Conservation (phyloP, 2,888 invertebrate species). For the Drosophila formosana region DNA sequence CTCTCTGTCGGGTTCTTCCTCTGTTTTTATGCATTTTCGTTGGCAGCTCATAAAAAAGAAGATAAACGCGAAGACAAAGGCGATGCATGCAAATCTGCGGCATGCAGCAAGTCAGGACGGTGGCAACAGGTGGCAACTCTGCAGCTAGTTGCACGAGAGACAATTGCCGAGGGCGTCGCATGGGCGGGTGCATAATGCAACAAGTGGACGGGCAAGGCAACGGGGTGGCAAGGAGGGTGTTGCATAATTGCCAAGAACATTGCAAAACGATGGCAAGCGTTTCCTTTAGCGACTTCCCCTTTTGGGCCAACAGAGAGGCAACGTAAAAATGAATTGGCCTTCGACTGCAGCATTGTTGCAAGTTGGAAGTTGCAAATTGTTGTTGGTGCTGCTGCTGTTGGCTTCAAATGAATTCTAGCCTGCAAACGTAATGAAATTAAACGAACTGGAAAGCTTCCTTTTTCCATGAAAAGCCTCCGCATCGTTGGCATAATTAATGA, state of each 20-base stretch:
- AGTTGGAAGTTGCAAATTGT: conserved; percentile 22
- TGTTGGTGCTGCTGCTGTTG: conserved; percentile 29
- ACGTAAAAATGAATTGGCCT: conserved; percentile 60
- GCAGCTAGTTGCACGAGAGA: conserved; percentile 23
- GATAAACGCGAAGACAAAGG: conserved; percentile 10
- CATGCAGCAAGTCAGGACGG: conserved; percentile 37
- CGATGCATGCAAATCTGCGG: conserved; percentile 50
- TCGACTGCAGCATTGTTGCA: conserved; percentile 36
- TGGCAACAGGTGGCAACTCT: conserved; percentile 44
- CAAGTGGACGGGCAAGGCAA: background rate
- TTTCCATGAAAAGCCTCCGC: conserved; percentile 61
- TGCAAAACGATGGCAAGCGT: conserved; percentile 36
- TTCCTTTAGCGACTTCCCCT: conserved; percentile 38
- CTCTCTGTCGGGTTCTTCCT: background rate
- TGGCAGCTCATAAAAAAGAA: conserved; percentile 15
- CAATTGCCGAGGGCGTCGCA: conserved; percentile 50
- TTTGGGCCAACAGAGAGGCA: conserved; percentile 13
- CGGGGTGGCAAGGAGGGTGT: background rate
- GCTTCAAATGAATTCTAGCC: conserved; percentile 61
- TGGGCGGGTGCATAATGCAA: conserved; percentile 12
- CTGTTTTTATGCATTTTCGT: conserved; percentile 1
- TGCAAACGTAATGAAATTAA: conserved; percentile 67
- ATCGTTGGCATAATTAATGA: conserved; percentile 73
- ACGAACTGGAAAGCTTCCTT: conserved; percentile 78
- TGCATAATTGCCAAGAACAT: conserved; percentile 58